Conservation (phyloP, 2,888 invertebrate genomes). For the Muscina levida region DNA sequence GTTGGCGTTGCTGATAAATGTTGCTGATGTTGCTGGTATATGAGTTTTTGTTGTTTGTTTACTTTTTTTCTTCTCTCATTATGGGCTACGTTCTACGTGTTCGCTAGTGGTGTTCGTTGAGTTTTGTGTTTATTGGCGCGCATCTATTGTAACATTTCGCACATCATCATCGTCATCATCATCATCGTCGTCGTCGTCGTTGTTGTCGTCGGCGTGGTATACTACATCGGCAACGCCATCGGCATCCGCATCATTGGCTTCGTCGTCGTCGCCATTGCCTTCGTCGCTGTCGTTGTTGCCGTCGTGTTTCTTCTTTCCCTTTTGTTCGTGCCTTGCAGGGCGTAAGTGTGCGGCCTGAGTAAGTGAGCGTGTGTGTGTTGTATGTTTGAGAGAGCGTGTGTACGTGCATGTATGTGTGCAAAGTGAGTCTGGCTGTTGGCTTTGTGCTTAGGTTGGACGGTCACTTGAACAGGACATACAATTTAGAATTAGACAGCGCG, state of each 20-base stretch:
- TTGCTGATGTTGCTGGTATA: not conserved
- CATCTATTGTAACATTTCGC: conserved; percentile 60
- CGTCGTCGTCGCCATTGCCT: conserved; percentile 16
- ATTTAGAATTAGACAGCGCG: conserved; percentile 47
- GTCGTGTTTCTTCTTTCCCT: conserved; percentile 3
- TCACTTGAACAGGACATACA: conserved; percentile 60
- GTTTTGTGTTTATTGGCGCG: conserved; percentile 50
- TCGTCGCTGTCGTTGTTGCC: not conserved
- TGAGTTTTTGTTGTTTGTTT: conserved; percentile 9
- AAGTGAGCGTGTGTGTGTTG: conserved; percentile 17
- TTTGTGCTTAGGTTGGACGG: conserved; percentile 48
- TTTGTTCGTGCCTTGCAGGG: not conserved
- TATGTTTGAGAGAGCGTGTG: conserved; percentile 10
- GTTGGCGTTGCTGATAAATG: not conserved
- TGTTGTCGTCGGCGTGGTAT: not conserved
- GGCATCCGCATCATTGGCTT: not conserved
- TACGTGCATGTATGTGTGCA: conserved; percentile 5
- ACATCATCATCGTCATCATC: conserved; percentile 48
- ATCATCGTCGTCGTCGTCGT: not conserved
- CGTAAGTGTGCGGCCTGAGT: too few relatives aligned
- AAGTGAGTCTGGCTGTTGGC: not conserved
- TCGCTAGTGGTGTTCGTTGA: not conserved
- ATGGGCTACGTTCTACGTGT: conserved; percentile 1
- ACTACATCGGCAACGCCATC: not conserved
- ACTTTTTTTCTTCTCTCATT: too few relatives aligned